Evolutionary conservation across 1,140 invertebrate species (phyloP).

Genomic region (Phthorimaea operculella): DNA sequence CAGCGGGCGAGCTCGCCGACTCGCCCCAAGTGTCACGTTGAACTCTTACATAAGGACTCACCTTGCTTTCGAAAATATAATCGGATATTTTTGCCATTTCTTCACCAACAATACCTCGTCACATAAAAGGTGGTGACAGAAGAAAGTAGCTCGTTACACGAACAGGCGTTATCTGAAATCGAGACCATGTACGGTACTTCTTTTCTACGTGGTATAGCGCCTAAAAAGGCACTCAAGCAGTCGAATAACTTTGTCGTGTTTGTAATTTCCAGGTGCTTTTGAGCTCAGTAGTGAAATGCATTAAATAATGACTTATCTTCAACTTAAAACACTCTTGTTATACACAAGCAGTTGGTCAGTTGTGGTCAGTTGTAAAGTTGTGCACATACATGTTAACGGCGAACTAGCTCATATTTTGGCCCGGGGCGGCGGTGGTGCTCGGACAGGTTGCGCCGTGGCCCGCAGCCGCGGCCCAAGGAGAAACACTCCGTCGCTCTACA

Average conservation of each 20-base stretch:
- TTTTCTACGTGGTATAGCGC: not conserved
- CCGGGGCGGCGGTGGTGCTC: conserved; percentile 25
- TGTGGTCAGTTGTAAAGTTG: not conserved
- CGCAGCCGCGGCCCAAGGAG: conserved; percentile 33
- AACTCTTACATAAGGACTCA: conserved; percentile 65
- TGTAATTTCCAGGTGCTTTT: not conserved
- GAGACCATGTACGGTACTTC: conserved; percentile 7
- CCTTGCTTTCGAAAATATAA: conserved; percentile 64
- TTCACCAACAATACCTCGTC: conserved; percentile 37
- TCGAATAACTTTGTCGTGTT: not conserved
- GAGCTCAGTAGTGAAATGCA: not conserved
- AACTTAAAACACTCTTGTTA: not conserved
- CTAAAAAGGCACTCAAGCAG: not conserved
- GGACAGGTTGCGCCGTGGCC: conserved; percentile 34
- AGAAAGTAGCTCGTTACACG: conserved; percentile 32
- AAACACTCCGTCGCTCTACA: conserved; percentile 55
- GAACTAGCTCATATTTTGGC: conserved; percentile 36
- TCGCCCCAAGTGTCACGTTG: conserved; percentile 58
- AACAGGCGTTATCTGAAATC: conserved; percentile 8
- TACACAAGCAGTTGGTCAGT: not conserved
- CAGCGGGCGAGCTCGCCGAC: conserved; percentile 27
- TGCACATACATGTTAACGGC: conserved; percentile 9
- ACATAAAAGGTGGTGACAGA: conserved; percentile 27
- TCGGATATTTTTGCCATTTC: conserved; percentile 48
- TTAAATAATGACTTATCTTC: not conserved